Evolutionary conservation across 2,113 vertebrate genomes (phyloP), one percentile per base, ranked within the genome.

Genomic region (Aptenodytes forsteri): DNA sequence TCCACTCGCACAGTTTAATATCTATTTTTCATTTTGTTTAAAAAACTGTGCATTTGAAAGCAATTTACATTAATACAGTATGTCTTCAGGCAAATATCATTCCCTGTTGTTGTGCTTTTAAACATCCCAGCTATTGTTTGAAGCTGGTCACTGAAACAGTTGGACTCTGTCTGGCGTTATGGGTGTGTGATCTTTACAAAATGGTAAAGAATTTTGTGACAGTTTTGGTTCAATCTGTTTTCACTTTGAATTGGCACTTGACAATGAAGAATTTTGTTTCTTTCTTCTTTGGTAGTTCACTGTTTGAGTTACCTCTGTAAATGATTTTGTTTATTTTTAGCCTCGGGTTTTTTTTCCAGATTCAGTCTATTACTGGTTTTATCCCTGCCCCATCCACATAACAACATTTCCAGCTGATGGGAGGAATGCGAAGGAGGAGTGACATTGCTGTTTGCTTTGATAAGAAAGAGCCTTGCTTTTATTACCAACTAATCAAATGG

Each of bases 191-290:
- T 61, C 13, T 4, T 46, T 78, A 50, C 67, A 80, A 80, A 80
- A 50, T 19, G 14, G 81, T 83, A 71, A 67, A 89, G 82, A 87
- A 90, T 88, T 89, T 92, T 85, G 42, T 87, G 87, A 70, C 76
- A 70, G 54, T 83, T 96, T 92, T 79, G 52, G 11, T 91, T 92
- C 83, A 87, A n/a, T 96, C 76, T 96, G 76, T 95, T 97, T 97
- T 82, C 62, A 81, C 44, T 96, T 78, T 86, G 77, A 88, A 91
- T 73, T 88, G 84, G 71, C 61, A 50, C 61, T 94, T 90, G 70
- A 52, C 66, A 80, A 44, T 32, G 75, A 90, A 61, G 25, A 72
- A 55, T 94, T 89, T 65, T 0, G 2, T 66, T 89, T 67, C 36
- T 26, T 75, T 82, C n/a, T 83, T 69, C 30, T 47, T 83, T 47